Conservation (phyloP, 2,888 invertebrate species). For the Amphipyra berbera region DNA sequence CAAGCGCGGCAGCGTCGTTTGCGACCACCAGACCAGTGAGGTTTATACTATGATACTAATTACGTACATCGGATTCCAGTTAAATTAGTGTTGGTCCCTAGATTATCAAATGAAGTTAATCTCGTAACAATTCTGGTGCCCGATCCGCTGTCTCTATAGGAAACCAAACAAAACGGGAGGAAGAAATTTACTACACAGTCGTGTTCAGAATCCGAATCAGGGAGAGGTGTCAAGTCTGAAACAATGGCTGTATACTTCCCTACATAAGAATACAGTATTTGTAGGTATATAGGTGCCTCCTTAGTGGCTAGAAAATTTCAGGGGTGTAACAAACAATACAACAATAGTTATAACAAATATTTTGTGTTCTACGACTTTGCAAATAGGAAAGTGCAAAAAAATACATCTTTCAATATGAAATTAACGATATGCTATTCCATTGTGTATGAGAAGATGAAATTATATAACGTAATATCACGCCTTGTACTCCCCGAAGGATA, state of each 20-base stretch:
- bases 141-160: conserved; percentile 41
- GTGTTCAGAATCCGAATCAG: conserved; percentile 56
- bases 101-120: conserved; percentile 54
- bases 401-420: too few species aligned
- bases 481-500: too few species aligned
- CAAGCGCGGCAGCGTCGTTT: too few species aligned
- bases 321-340: too few species aligned
- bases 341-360: too few species aligned
- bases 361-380: too few species aligned
- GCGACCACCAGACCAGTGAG: too few species aligned
- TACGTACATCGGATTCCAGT: neutral
- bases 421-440: too few species aligned
- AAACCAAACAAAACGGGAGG: conserved; percentile 53
- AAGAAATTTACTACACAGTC: conserved; percentile 56
- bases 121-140: conserved; percentile 45
- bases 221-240: conserved; percentile 41
- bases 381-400: too few species aligned
- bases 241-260: conserved; percentile 30
- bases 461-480: too few species aligned
- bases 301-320: neutral
- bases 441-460: too few species aligned
- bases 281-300: conserved; percentile 1
- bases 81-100: conserved; percentile 32
- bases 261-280: conserved; percentile 10
- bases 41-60: conserved; percentile 4